A percentile compares a stretch with the other conserved stretches of the same genome.
These are phyloP conservation scores for Alca torda DNA, from an alignment of 2,797 vertebrate species.

Conservation along the genomic window DNA sequence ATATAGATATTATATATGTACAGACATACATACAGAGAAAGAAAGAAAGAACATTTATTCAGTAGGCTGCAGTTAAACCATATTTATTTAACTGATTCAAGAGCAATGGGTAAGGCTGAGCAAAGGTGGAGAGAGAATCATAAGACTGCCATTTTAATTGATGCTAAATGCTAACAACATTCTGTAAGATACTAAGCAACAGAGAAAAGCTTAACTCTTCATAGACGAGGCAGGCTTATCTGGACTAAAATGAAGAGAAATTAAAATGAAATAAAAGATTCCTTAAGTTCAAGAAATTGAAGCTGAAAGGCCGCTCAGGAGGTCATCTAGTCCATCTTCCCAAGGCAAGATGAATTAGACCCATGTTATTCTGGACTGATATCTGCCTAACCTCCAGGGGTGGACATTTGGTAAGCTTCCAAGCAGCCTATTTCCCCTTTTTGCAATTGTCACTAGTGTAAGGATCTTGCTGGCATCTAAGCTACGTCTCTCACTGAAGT, in stretches of 20 bases:
- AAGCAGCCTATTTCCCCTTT: slow-evolving; percentile 29
- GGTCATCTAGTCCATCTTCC: neutral
- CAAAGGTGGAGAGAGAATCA: neutral
- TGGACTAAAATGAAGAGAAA: neutral
- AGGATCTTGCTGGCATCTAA: neutral
- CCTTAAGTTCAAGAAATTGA: neutral
- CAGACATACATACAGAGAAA: slow-evolving; percentile 29
- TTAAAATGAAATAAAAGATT: neutral
- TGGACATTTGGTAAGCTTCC: slow-evolving; percentile 31
- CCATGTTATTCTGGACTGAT: neutral
- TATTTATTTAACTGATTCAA: slow-evolving; percentile 32
- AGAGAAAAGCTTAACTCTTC: slow-evolving; percentile 24
- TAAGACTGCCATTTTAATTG: slow-evolving; percentile 25
- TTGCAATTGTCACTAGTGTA: neutral
- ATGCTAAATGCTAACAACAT: slow-evolving; percentile 19
- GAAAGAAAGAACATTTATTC: slow-evolving; percentile 46
- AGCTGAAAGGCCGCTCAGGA: neutral
- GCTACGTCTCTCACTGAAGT: neutral
- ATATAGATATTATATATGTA: slow-evolving; percentile 42
- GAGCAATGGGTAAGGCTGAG: slow-evolving; percentile 13
- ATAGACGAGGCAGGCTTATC: neutral
- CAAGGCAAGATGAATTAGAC: neutral
- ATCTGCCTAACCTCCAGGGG: neutral
- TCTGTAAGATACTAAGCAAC: neutral
- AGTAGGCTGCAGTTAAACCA: neutral